Base-by-base conservation (phyloP, 2,797 vertebrate genomes). In the Ptychobarbus kaznakovi region DNA sequence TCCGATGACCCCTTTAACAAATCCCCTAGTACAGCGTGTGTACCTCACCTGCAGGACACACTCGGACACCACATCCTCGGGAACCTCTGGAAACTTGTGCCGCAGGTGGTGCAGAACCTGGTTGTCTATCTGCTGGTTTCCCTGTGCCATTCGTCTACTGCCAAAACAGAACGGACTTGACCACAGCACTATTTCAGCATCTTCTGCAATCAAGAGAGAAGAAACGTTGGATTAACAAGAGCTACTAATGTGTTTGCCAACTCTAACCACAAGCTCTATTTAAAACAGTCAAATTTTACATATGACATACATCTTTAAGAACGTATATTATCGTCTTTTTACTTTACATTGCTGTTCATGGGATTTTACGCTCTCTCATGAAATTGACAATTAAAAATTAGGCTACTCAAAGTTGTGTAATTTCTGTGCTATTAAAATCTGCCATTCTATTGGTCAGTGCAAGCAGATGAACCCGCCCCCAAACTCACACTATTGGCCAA, bases 71-170 rank as follows among this genome's bases (percentile, higher is more conserved):
- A 99, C 97, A 93, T 96, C 96, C 95, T 98, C 98, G 89, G 98
- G 98, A 90, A 99, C 97, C 95, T 99, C 97, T 91, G 98, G 98
- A 94, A 99, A 99, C 96, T 98, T 99, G 94, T 99, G 97, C 91
- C 96, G 96, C 97, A 99, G 98, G 96, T 99, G 97, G 95, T 97
- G 97, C 95, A 99, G 98, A 99, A 99, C 97, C 97, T 97, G 97
- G 97, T 96, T 97, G 95, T 99, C 96, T 97, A 99, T 98, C 95
- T 97, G 97, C 92, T 98, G 97, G 96, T 96, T 99, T 99, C 97
- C 97, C 96, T 99, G 98, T 97, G 98, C 98, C 98, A 99, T 99
- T 99, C 98, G 98, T 98, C 94, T 97, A 93, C 93, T 96, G 95
- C 97, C 97, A 95, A 94, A 93, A 96, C 93, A 95, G 95, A 95